Conservation (phyloP, 2,113 vertebrate species). For the human (Homo sapiens) region DNA sequence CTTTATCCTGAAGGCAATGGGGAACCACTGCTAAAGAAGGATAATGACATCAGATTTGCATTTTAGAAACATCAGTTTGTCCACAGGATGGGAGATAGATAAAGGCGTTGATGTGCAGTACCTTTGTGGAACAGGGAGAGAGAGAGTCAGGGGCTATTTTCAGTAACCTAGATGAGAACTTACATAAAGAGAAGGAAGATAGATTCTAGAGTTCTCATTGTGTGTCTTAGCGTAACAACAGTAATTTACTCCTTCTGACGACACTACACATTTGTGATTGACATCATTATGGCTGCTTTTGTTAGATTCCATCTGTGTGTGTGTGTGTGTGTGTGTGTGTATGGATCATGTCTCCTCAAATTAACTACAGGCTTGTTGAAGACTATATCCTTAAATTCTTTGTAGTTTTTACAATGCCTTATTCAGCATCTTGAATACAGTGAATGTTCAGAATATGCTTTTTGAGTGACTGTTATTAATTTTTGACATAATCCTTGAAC, state of each 20-base stretch:
- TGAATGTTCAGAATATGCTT: background rate
- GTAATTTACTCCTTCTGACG: background rate
- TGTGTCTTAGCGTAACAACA: background rate
- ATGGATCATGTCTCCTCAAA: background rate
- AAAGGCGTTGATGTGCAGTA: background rate
- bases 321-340: background rate
- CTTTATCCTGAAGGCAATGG: background rate
- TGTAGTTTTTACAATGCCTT: background rate
- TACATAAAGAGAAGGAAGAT: background rate
- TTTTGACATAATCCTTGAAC: slow-evolving; percentile 18
- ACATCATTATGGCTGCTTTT: background rate
- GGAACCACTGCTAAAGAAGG: background rate
- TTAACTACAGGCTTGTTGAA: background rate
- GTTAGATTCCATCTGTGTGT: background rate
- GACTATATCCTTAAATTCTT: background rate
- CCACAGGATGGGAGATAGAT: background rate
- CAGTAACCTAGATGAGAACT: background rate
- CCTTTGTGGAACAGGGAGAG: background rate
- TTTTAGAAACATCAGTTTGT: slow-evolving; percentile 20
- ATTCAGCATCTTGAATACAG: background rate
- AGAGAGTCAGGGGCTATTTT: background rate
- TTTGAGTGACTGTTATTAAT: background rate
- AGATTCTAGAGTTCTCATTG: background rate
- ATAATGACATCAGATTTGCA: background rate
- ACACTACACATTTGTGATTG: background rate